Base-by-base conservation (phyloP, 2,113 vertebrate genomes). In the Engystomops pustulosus region DNA sequence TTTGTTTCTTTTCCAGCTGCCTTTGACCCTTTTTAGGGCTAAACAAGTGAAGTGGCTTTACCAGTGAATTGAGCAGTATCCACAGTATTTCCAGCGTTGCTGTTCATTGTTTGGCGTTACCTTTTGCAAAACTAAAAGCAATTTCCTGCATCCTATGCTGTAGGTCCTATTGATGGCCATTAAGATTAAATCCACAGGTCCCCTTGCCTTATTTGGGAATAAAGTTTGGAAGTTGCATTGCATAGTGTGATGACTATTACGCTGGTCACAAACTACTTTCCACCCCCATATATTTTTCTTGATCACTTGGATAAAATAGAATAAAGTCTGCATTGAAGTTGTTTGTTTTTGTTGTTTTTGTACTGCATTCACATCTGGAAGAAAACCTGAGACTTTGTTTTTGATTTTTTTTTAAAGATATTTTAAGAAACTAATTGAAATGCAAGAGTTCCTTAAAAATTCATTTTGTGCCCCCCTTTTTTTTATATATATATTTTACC, bases 321-420 rank as follows among this genome's bases (percentile, higher is more conserved):
- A 67, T 67, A 67, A 67, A 67, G 62, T 67, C 62, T 67, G 62
- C 62, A 34, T 67, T 67, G 62, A 67, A 67, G 62, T 34, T 3
- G 9, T 34, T 34, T 34, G 2, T 27, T 67, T 67, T 18, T 34
- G 18, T 17, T 27, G 27, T 32, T 60, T 58, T 67, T 67, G 15
- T 67, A 34, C 36, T 36, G 15, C 8, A 67, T 36, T 18, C 30
- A 34, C 62, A 20, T 4, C 17, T 17, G 11, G 1, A 20, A 65
- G 6, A 30, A 32, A 32, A 7, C 17, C 30, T 1, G 36, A 70
- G 36, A 41, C n/a, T 44, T 72, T 23, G 41, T 45, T 70, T 49
- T 30, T n/a, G 15, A 34, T 34, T 32, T 10, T 30, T 32, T 12
- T 3, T 27, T 3, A 15, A 14, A 4, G 32, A 49, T 18, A 2